phyloP scores from a whole-genome alignment of 2,113 vertebrate genomes.

The Dicentrarchus labrax region DNA sequence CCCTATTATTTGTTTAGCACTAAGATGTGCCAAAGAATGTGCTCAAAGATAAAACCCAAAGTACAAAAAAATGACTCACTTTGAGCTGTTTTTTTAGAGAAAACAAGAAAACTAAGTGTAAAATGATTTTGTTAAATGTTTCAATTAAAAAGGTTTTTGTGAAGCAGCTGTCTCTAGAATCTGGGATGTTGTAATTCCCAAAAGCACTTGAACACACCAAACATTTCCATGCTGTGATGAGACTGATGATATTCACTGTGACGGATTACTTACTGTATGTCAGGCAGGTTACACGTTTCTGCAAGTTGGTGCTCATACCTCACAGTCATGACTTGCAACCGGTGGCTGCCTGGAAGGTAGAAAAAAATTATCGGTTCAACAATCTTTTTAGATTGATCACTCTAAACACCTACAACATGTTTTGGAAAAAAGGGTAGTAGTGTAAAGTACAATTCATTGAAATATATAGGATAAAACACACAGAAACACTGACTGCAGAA shows the following conservation, averaged over 20 bases:
- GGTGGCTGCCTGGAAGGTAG: background rate
- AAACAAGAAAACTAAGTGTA: background rate
- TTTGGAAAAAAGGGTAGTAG: background rate
- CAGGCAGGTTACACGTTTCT: slow-evolving; percentile 16
- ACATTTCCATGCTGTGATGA: background rate
- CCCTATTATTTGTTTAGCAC: background rate
- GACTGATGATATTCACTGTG: slow-evolving; percentile 4
- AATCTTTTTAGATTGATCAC: background rate
- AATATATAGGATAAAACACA: background rate
- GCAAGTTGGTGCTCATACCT: slow-evolving; percentile 34
- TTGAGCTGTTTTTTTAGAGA: background rate
- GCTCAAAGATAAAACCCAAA: background rate
- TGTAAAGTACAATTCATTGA: background rate
- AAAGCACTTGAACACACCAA: background rate
- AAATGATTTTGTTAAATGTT: background rate
- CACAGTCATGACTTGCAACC: slow-evolving; percentile 1
- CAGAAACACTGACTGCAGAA: background rate
- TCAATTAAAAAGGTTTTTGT: background rate
- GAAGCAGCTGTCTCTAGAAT: background rate
- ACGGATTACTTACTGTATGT: slow-evolving; percentile 35
- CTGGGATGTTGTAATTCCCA: background rate
- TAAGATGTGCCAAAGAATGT: background rate
- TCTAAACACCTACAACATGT: background rate
- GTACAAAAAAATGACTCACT: background rate
- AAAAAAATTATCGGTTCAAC: background rate